Percentiles rank a stretch among this genome's conserved stretches.
phyloP scores from a whole-genome alignment of 2,888 invertebrate genomes.

The Bimastos eiseni region DNA sequence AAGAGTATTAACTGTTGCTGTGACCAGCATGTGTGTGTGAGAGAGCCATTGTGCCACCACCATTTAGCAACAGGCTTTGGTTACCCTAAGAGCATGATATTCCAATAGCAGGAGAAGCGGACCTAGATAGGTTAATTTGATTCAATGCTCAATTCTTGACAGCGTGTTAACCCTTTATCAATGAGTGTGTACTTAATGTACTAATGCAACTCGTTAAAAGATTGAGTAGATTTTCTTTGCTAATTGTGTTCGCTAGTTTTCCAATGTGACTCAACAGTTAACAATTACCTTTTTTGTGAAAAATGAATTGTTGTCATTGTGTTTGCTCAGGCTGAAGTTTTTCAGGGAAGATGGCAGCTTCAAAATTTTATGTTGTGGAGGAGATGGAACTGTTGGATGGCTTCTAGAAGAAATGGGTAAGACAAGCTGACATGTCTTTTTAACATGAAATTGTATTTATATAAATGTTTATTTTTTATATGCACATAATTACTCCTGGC shows the following conservation, averaged over 20 bases:
- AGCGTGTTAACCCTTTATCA: no score
- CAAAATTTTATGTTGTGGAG: constrained; percentile 92
- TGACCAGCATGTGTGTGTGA: not conserved
- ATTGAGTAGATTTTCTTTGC: not conserved
- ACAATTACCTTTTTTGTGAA: not conserved
- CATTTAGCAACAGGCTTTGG: not conserved
- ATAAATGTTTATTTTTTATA: no score
- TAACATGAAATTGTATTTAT: not conserved
- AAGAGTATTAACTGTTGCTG: not conserved
- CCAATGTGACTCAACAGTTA: not conserved
- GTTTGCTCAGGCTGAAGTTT: constrained; percentile 71
- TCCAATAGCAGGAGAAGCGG: not conserved
- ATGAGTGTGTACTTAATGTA: no score
- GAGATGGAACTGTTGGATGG: constrained; percentile 97
- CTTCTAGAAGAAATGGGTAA: constrained; percentile 89
- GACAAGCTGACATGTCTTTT: constrained; percentile 75
- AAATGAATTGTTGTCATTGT: not conserved
- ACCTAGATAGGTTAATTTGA: not conserved
- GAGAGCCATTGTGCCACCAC: not conserved
- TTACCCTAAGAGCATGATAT: not conserved
- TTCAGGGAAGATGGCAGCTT: constrained; percentile 94
- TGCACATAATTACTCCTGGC: no score
- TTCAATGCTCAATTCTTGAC: no score
- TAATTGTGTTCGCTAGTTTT: not conserved
- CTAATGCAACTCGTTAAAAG: no score